Evolutionary conservation across 2,797 vertebrate genomes (phyloP), one percentile per base, ranked within the genome.

Genomic region (Schizopygopsis malacanthus): DNA sequence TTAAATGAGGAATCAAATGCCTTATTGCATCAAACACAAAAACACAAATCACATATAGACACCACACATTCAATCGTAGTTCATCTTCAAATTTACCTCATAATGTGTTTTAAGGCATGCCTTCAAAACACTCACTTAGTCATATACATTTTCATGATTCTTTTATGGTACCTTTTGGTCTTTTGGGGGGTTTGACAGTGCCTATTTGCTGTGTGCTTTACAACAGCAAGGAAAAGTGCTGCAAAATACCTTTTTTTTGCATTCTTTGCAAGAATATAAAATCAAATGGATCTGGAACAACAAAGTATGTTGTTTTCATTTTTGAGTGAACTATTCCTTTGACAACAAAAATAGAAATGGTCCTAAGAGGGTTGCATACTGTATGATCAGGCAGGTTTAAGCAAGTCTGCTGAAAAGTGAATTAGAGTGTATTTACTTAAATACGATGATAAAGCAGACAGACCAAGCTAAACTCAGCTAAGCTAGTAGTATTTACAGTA

Each of bases 391-490:
- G 41, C 41, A 67, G 59, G 28, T 84, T 85, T 59, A n/a, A 50
- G 52, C 63, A 80, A 50, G 52, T 80, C 22, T 80, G 56, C 67
- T 80, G n/a, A 22, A 77, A 88, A 84, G 77, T 81, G 61, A 85
- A 82, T 85, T 63, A 81, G 80, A 71, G 80, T 63, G 61, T 65
- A 84, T 77, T 84, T 86, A 22, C 54, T 77, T 33, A 77, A 71
- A 73, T 20, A 75, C 16, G 15, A 86, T 83, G 54, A 83, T 79
- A 83, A 70, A 72, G 43, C 69, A 83, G 84, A 86, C 84, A 88
- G 76, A 47, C 76, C 83, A 81, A 76, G 75, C 76, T 86, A 80
- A 81, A 45, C 81, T 69, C 59, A 78, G 73, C 63, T 78, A 78
- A 54, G 33, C 37, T 43, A 69, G 39, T 47, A 50, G 25, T 70